Evolutionary conservation across 92 coral and sea anemone species (phyloP).

Genomic region (Palythoa grandis): DNA sequence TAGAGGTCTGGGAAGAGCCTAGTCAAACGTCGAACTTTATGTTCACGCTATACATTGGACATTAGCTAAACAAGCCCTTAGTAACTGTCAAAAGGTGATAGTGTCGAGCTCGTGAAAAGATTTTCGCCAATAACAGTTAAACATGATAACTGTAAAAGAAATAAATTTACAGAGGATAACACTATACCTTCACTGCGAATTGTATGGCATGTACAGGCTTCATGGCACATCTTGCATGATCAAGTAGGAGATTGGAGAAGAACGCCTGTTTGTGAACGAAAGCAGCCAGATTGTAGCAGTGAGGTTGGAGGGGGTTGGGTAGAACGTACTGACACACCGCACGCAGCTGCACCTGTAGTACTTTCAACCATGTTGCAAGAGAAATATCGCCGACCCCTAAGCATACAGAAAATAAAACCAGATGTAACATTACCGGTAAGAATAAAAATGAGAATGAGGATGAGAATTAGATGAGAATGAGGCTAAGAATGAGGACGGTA

Average conservation of each 20-base stretch:
- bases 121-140: too few species aligned
- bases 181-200: conserved; percentile 70
- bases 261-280: conserved; percentile 83
- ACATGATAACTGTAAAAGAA: too few species aligned
- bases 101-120: too few species aligned
- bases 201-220: conserved; percentile 68
- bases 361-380: conserved; percentile 57
- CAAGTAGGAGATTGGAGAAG: conserved; percentile 74
- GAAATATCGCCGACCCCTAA: conserved; percentile 25
- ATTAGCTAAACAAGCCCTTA: too few species aligned
- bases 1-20: too few species aligned
- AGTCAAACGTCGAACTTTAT: too few species aligned
- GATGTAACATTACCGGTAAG: neutral
- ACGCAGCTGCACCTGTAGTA: conserved; percentile 25
- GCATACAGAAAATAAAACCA: neutral
- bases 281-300: conserved; percentile 56
- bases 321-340: conserved; percentile 51
- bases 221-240: conserved; percentile 58
- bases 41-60: too few species aligned
- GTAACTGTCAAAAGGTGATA: too few species aligned
- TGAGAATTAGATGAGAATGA: too few species aligned
- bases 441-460: neutral
- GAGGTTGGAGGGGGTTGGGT: conserved; percentile 45
- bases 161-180: neutral
- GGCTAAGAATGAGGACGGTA: too few species aligned